Base-by-base conservation (phyloP, 1,140 invertebrate species). In the Conopomorpha cramerella region DNA sequence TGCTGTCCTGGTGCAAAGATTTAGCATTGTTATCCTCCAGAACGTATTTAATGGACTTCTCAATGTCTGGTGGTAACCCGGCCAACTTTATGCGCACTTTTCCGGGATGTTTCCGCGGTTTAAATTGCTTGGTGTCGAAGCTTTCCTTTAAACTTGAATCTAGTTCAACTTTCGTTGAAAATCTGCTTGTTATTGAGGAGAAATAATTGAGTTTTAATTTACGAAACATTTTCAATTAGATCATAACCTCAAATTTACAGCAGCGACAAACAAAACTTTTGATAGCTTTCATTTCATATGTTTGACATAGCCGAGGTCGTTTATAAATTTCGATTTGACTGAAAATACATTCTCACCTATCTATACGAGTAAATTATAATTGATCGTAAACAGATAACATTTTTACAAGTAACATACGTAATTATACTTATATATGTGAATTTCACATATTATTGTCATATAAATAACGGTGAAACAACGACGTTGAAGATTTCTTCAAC, bases 81-180 rank as follows among this genome's bases (percentile, higher is more conserved):
- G 82, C 58, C 7, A 58, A 43, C 45, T 64, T 79, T 8, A 76
- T 66, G 16, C 64, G 64, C 8, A 81, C 70, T 7, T 82, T 65
- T 32, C 90, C 90, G 11, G 87, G 85, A 79, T 91, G 89, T 43
- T 83, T 79, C 35, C 80, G 78, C 8, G 84, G 81, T 61, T 88
- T 89, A n/a, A 82, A 61, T 36, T 71, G 52, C 7, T 84, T 64
- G 13, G 79, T 66, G 27, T 82, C 79, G 26, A 90, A 66, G 37
- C 70, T 71, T 8, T 81, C 55, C 29, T 78, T 48, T 8, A 86
- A 50, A 17, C 46, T 50, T 14, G 77, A 55, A 45, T 83, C 74
- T 4, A 85, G 55, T 37, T 78, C 78, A 8, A 78, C 58, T 56
- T 76, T 81, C 16, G 71, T 68, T 7, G 66, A 51, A 36, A 51